Base-by-base conservation (phyloP, 1,140 invertebrate genomes). In the Drosophila aff. region DNA sequence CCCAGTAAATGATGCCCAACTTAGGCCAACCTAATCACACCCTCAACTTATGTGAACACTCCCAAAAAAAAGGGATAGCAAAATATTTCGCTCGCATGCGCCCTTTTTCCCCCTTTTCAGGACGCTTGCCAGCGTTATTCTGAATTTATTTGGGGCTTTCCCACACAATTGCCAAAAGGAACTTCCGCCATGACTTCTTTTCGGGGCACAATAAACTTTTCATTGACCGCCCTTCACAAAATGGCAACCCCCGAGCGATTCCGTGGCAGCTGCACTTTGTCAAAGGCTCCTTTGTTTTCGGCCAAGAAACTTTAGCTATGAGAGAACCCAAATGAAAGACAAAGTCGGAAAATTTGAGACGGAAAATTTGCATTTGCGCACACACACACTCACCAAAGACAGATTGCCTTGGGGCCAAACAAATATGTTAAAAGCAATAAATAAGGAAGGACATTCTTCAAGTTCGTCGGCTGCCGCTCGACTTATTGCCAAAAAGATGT, bases 301-400 rank as follows among this genome's bases (percentile, higher is more conserved):
- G 5, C 52, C 21, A 57, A 57, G 53, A 57, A 73, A 83, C 72
- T 61, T 82, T 71, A 53, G 53, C 47, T 33, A 49, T 49, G 18
- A 18, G 47, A 66, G 36, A 40, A 43, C 64, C 66, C 28, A 64
- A 78, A 74, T 76, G 77, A 67, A 65, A 75, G 62, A 52, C 74
- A 76, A 86, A 82, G 76, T 65, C 57, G 44, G 38, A 55, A 79
- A 86, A 77, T 79, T 82, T 73, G 60, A 64, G 74, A 60, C 59
- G 53, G 18, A 76, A 72, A 87, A 74, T 79, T 87, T 82, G 72
- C 64, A 80, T 87, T 80, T 67, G 61, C 18, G 4, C 40, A 46
- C 60, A 74, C 28, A 53, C 59, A 55, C 18, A n/a, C 28, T 33
- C 65, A 71, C 33, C 65, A 60, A 72, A 72, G 41, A 79, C 72